These are phyloP conservation scores for Hipparchia sbordonii DNA, from an alignment of 2,888 invertebrate species.

Conservation along the genomic window DNA sequence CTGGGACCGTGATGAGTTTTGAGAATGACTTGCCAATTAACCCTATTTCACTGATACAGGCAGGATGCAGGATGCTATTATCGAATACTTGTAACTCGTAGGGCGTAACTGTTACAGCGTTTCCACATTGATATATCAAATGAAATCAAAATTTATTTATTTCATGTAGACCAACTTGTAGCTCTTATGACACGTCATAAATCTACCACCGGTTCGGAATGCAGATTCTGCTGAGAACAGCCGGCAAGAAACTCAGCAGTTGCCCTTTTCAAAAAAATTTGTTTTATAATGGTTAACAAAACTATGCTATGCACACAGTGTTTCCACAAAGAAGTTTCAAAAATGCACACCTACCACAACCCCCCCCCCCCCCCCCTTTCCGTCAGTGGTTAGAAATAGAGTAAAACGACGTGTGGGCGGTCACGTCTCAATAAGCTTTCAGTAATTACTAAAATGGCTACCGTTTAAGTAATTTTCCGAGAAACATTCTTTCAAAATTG, in stretches of 20 bases:
- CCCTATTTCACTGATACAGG: conserved; percentile 2
- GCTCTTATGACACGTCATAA: no score
- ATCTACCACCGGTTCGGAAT: no score
- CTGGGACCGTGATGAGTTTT: conserved; percentile 3
- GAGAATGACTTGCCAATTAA: conserved; percentile 13
- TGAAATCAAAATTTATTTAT: no score
- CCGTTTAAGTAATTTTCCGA: conserved; percentile 36
- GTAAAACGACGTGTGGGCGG: background rate
- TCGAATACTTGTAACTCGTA: background rate
- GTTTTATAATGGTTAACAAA: no score
- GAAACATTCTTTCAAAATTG: conserved; percentile 34
- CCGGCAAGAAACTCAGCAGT: no score
- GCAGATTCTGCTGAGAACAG: no score
- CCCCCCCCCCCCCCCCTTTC: no score
- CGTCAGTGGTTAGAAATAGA: conserved; percentile 7
- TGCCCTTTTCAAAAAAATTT: no score
- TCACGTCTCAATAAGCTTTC: conserved; percentile 16
- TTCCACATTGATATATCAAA: background rate
- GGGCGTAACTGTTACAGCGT: background rate
- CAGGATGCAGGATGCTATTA: conserved; percentile 14
- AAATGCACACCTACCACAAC: no score
- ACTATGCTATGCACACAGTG: no score
- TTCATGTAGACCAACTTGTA: no score
- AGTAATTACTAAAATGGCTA: conserved; percentile 31
- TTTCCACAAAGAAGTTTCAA: no score